phyloP scores from a whole-genome alignment of 2,797 vertebrate genomes.

The Chelon labrosus region DNA sequence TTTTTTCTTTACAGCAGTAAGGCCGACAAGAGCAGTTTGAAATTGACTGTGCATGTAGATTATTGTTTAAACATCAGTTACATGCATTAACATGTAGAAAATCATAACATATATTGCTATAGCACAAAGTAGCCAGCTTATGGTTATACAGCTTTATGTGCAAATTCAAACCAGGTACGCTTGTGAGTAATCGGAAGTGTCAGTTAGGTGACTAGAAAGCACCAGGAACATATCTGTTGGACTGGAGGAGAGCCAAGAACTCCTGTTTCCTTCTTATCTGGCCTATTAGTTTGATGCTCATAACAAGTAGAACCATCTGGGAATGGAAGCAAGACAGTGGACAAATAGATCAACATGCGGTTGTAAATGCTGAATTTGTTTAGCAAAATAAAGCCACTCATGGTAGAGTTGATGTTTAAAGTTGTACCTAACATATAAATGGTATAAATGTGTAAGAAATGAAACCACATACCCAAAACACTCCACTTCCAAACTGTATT shows the following conservation, averaged over 20 bases:
- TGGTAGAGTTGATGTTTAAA: background rate
- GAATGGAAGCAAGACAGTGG: background rate
- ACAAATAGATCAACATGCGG: background rate
- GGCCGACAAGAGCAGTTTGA: conserved; percentile 41
- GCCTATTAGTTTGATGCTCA: conserved; percentile 81
- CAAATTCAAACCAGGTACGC: conserved; percentile 69
- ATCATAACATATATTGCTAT: conserved; percentile 60
- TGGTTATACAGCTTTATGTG: conserved; percentile 69
- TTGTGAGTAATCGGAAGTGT: conserved; percentile 33
- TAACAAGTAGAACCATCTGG: conserved; percentile 74
- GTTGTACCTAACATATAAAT: background rate
- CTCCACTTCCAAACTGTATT: conserved; percentile 79
- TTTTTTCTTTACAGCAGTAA: conserved; percentile 63
- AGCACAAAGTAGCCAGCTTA: conserved; percentile 64
- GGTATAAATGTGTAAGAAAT: background rate
- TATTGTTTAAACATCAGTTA: conserved; percentile 58
- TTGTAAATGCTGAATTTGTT: background rate
- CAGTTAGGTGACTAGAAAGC: conserved; percentile 73
- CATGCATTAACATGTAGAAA: conserved; percentile 69
- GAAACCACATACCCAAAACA: conserved; percentile 73
- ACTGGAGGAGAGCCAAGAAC: conserved; percentile 78
- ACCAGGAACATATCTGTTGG: conserved; percentile 79
- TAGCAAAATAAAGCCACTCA: background rate
- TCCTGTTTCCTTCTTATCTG: conserved; percentile 80
- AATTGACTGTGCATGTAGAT: conserved; percentile 62